A percentile compares a stretch with the other conserved stretches of the same genome.
Conservation (phyloP, 37 sponge, comb jelly and placozoan species). For the Amphimedon queenslandica region DNA sequence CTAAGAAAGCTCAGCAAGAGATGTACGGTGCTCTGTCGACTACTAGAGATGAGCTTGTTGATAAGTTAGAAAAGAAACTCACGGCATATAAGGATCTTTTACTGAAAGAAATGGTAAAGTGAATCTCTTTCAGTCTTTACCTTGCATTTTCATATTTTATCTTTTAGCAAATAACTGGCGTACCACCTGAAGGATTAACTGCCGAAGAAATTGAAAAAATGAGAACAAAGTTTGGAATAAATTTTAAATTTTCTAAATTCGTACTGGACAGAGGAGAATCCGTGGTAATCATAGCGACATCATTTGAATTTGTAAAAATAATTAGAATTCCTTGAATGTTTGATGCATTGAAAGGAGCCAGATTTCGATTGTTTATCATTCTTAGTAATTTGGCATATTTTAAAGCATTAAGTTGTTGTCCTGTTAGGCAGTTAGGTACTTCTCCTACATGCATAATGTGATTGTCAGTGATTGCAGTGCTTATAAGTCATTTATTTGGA, state of each 20-base stretch:
- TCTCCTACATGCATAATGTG: too few relatives aligned
- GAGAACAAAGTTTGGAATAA: slow-evolving; percentile 61
- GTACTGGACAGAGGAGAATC: slow-evolving; percentile 30
- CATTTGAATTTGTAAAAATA: too few relatives aligned
- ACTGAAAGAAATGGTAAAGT: slow-evolving; percentile 66
- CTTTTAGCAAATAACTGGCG: slow-evolving; percentile 62
- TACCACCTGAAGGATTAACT: slow-evolving; percentile 69
- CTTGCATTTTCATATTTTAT: background rate
- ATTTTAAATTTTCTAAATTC: slow-evolving; percentile 70
- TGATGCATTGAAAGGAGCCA: too few relatives aligned
- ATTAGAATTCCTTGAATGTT: too few relatives aligned
- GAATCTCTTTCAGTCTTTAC: background rate
- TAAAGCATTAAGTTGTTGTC: too few relatives aligned
- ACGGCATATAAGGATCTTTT: slow-evolving; percentile 57
- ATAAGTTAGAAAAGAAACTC: slow-evolving; percentile 45
- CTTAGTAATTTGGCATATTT: too few relatives aligned
- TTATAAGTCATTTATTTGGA: too few relatives aligned
- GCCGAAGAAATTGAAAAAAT: slow-evolving; percentile 59
- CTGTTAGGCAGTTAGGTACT: too few relatives aligned
- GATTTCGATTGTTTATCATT: too few relatives aligned
- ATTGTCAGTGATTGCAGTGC: too few relatives aligned
- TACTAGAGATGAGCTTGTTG: slow-evolving; percentile 27
- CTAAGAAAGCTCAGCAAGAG: slow-evolving; percentile 61
- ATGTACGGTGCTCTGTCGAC: slow-evolving; percentile 41
- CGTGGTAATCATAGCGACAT: too few relatives aligned